Evolutionary conservation across 2,797 vertebrate species (phyloP), one percentile per base, ranked within the genome.

Genomic region (Alauda arvensis): DNA sequence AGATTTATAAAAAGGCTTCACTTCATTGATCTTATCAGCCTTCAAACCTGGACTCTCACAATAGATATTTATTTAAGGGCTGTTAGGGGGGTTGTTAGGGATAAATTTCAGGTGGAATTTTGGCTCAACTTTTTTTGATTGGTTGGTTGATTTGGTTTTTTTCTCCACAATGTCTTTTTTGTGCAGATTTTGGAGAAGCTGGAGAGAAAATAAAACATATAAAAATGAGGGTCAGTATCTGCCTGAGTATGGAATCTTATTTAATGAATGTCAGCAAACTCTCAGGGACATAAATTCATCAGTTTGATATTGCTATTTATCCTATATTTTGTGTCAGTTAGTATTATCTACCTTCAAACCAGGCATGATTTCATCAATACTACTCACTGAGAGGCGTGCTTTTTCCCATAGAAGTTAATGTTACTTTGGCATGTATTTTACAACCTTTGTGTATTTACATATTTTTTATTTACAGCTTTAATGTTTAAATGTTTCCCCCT

Each of bases 81-180:
- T 68, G 6, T 60, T 67, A 60, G 20, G 5, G 7, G 3, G 2
- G 0, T 28, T 20, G n/a, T n/a, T n/a, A n/a, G n/a, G 14, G 5
- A 68, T 42, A 49, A 34, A 21, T 75, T 81, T 68, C 40, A 60
- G 21, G 8, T 46, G 2, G 31, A 12, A 6, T 31, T 59, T 76
- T 28, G 0, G 26, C 45, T 31, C 0, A 0, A 2, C 5, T 25
- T 40, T 48, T 56, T 55, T 34, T 29, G 2, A 29, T 39, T 34
- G 3, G 0, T 45, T 62, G 2, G 4, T 19, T 71, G 11, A 3
- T 60, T 75, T 56, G 10, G 10, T 0, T 13, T 62, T 72, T 69
- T 69, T 8, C 4, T 15, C 12, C 23, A 31, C 6, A 39, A 5
- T 0, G 3, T 70, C 6, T 60, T 71, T 68, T 81, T 46, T 45